A percentile compares a stretch with the other conserved stretches of the same genome.
These are phyloP conservation scores for Catamblyrhynchus diadema DNA, from an alignment of 2,797 vertebrate species.

Conservation along the genomic window DNA sequence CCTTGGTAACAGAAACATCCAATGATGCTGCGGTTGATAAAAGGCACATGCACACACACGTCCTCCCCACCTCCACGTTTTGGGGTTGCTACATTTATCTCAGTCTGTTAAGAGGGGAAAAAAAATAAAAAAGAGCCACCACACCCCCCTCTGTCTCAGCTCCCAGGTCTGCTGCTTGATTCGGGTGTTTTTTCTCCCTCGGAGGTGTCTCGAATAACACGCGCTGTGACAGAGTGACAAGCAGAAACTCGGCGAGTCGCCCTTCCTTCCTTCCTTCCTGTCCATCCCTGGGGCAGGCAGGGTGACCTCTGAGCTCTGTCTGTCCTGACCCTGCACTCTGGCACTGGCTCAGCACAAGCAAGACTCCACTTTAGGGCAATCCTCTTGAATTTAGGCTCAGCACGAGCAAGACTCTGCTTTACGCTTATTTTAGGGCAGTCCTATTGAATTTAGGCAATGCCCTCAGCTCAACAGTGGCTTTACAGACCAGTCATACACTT, in stretches of 20 bases:
- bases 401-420: too few relatives aligned
- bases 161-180: background rate
- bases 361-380: too few relatives aligned
- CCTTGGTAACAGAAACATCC: conserved; percentile 49
- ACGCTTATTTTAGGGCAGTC: too few relatives aligned
- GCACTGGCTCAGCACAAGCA: background rate
- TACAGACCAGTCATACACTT: background rate
- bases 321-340: background rate
- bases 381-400: background rate
- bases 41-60: conserved; percentile 62
- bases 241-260: background rate
- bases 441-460: too few relatives aligned
- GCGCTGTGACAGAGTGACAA: background rate
- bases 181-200: background rate
- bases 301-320: background rate
- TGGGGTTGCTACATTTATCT: conserved; percentile 56
- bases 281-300: background rate
- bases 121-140: background rate
- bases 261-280: background rate
- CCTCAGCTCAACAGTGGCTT: too few relatives aligned
- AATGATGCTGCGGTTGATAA: conserved; percentile 59
- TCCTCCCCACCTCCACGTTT: conserved; percentile 57
- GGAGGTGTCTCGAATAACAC: background rate
- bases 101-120: conserved; percentile 36
- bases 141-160: background rate